Evolutionary conservation across 1,140 invertebrate species (phyloP).

Genomic region (Cydia amplana): DNA sequence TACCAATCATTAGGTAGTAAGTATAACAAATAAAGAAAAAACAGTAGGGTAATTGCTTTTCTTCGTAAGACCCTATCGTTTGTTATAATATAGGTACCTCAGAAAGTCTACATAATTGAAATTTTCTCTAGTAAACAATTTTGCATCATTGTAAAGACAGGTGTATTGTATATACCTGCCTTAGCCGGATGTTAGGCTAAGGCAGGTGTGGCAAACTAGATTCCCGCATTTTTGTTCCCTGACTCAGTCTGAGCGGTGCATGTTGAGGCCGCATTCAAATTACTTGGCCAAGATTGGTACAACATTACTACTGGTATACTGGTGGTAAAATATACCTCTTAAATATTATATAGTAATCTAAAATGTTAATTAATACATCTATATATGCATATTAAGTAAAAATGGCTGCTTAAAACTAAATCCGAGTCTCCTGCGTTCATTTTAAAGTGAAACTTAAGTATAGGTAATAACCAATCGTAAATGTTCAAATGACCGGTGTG

Average conservation of each 20-base stretch:
- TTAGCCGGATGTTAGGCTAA: conserved; percentile 9
- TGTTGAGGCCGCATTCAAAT: background rate
- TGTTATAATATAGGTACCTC: background rate
- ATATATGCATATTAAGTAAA: background rate
- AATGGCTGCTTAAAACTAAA: background rate
- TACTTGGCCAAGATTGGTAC: background rate
- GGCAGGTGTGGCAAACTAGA: conserved; percentile 29
- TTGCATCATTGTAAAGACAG: background rate
- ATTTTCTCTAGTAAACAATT: background rate
- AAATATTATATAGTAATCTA: background rate
- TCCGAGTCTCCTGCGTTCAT: background rate
- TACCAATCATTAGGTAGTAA: too few species aligned
- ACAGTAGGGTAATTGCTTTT: too few species aligned
- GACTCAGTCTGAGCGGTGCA: background rate
- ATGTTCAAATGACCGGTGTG: too few species aligned
- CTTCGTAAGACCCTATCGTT: too few species aligned
- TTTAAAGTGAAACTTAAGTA: background rate
- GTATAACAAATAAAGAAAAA: too few species aligned
- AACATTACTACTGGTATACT: background rate
- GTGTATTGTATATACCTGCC: conserved; percentile 28
- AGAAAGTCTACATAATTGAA: background rate
- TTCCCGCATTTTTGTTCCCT: conserved; percentile 19
- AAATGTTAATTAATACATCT: background rate
- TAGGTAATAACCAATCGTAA: background rate
- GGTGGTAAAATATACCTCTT: background rate